Conservation (phyloP, 2,888 invertebrate species). For the Arenicola marina region DNA sequence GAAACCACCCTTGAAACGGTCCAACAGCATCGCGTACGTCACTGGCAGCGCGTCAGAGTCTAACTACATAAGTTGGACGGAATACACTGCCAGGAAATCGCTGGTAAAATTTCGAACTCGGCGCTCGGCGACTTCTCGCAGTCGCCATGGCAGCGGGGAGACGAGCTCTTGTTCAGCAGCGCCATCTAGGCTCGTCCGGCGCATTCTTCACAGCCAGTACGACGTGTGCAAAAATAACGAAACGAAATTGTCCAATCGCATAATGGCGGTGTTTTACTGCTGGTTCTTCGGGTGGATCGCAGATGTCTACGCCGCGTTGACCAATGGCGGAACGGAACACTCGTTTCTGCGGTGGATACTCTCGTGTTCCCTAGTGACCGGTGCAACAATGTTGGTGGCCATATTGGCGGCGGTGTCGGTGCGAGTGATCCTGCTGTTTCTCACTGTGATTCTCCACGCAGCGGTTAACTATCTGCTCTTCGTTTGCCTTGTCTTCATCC, state of each 20-base stretch:
- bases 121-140: background rate
- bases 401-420: too few species aligned
- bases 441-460: too few species aligned
- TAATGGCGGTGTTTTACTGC: slow-evolving; percentile 1
- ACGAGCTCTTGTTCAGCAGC: too few species aligned
- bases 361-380: background rate
- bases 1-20: too few species aligned
- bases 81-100: background rate
- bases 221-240: background rate
- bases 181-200: background rate
- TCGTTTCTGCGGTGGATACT: background rate
- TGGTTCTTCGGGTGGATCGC: slow-evolving; percentile 1
- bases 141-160: background rate
- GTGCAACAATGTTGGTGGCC: background rate
- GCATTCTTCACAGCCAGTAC: background rate
- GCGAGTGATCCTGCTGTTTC: too few species aligned
- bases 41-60: background rate
- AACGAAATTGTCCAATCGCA: background rate
- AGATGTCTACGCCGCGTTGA: background rate
- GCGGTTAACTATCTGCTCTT: too few species aligned
- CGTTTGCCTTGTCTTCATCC: too few species aligned
- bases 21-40: too few species aligned
- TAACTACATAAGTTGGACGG: background rate
- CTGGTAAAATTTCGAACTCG: background rate
- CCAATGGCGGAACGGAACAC: background rate